Evolutionary conservation across 2,797 vertebrate genomes (phyloP).

Genomic region (Leuciscus waleckii): DNA sequence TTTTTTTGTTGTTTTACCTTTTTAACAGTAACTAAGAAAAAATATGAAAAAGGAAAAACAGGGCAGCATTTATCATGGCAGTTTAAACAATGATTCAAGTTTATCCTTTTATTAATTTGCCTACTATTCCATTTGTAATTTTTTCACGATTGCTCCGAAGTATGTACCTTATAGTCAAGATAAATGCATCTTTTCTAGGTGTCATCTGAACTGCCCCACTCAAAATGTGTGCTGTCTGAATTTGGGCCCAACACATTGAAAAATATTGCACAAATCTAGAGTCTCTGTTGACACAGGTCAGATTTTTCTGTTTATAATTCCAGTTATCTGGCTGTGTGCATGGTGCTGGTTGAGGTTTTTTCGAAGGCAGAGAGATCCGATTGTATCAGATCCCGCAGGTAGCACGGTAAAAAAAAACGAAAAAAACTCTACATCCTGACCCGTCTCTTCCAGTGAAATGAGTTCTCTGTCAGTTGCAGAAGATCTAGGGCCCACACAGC

Average conservation of each 20-base stretch:
- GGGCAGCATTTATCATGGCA: too few species aligned
- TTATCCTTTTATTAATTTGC: neutral
- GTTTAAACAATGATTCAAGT: neutral
- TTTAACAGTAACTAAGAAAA: neutral
- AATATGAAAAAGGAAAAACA: neutral
- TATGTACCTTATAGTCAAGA: neutral
- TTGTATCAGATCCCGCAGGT: slow-evolving; percentile 53
- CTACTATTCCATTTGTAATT: neutral
- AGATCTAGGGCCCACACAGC: slow-evolving; percentile 79
- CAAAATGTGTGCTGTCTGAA: slow-evolving; percentile 16
- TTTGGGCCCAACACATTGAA: neutral
- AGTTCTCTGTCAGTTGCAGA: slow-evolving; percentile 75
- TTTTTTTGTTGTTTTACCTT: neutral
- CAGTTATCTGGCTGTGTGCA: slow-evolving; percentile 15
- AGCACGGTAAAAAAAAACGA: slow-evolving; percentile 6
- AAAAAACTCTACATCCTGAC: slow-evolving; percentile 59
- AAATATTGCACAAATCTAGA: slow-evolving; percentile 10
- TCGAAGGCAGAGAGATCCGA: slow-evolving; percentile 20
- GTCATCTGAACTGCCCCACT: neutral
- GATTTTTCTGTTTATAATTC: slow-evolving; percentile 45
- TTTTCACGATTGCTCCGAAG: neutral
- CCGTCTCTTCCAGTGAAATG: slow-evolving; percentile 77
- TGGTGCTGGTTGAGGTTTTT: slow-evolving; percentile 31
- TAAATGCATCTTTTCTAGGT: neutral
- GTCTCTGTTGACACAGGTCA: slow-evolving; percentile 37